Evolutionary conservation across 2,797 vertebrate genomes (phyloP).

Genomic region (Gastrophryne carolinensis): DNA sequence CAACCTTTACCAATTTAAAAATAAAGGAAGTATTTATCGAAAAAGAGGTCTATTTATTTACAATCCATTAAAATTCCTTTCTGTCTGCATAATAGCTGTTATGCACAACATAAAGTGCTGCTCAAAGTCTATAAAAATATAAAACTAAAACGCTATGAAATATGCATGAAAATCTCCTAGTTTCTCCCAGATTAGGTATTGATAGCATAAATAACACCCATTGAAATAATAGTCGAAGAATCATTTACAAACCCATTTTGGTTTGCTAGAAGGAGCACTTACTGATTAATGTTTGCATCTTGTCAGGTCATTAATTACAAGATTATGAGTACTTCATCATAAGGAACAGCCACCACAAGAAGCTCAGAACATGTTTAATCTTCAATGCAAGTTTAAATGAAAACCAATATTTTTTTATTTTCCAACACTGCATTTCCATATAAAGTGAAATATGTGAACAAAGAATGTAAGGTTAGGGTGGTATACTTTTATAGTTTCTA

Average conservation of each 20-base stretch:
- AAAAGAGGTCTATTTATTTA: slow-evolving; percentile 3
- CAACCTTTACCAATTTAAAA: background rate
- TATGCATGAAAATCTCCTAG: slow-evolving; percentile 20
- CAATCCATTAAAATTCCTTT: background rate
- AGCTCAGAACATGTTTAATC: slow-evolving; percentile 45
- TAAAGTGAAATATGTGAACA: slow-evolving; percentile 29
- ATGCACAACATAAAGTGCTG: slow-evolving; percentile 13
- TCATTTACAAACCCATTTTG: slow-evolving; percentile 45
- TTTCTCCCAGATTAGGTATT: slow-evolving; percentile 42
- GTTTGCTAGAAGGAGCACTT: slow-evolving; percentile 48
- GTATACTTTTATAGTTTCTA: slow-evolving; percentile 1
- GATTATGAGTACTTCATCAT: slow-evolving; percentile 53
- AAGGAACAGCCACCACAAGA: slow-evolving; percentile 45
- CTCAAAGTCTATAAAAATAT: slow-evolving; percentile 30
- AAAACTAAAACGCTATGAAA: slow-evolving; percentile 33
- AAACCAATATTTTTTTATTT: slow-evolving; percentile 22
- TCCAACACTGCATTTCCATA: slow-evolving; percentile 17
- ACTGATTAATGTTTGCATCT: slow-evolving; percentile 52
- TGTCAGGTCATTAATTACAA: slow-evolving; percentile 52
- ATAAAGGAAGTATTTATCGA: background rate
- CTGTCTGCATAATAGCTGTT: slow-evolving; percentile 20
- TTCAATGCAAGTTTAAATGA: slow-evolving; percentile 45
- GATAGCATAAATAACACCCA: slow-evolving; percentile 47
- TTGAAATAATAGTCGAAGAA: slow-evolving; percentile 40
- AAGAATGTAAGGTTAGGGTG: slow-evolving; percentile 10